Percentiles rank a stretch among this genome's conserved stretches.
Evolutionary conservation across 2,113 vertebrate species (phyloP).

Genomic region (Ancistrus triradiatus): DNA sequence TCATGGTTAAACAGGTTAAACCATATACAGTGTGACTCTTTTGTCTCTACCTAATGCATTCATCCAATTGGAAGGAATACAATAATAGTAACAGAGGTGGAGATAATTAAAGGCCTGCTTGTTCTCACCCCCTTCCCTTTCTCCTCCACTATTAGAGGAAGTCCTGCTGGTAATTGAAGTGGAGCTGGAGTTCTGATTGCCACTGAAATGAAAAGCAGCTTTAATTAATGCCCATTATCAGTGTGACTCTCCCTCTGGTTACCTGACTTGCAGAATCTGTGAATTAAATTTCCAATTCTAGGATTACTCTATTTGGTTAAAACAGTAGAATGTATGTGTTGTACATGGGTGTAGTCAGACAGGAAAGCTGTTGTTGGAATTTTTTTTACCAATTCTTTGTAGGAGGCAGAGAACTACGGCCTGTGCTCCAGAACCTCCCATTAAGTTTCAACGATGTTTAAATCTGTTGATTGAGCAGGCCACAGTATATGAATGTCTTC

Average conservation of each 20-base stretch:
- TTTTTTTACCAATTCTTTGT: no score
- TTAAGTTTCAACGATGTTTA: no score
- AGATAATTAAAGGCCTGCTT: slow-evolving; percentile 1
- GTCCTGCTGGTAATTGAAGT: slow-evolving; percentile 65
- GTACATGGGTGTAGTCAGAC: no score
- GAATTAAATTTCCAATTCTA: slow-evolving; percentile 17
- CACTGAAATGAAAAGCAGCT: slow-evolving; percentile 57
- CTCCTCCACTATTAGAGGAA: slow-evolving; percentile 44
- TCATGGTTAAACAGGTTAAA: neutral
- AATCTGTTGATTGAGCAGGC: no score
- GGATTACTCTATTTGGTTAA: slow-evolving; percentile 1
- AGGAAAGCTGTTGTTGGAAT: no score
- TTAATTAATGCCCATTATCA: slow-evolving; percentile 65
- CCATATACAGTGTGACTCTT: neutral
- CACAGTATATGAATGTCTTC: no score
- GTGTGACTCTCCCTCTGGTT: slow-evolving; percentile 44
- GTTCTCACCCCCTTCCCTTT: slow-evolving; percentile 23
- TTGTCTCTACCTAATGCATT: neutral
- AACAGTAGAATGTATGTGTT: no score
- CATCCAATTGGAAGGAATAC: slow-evolving; percentile 12
- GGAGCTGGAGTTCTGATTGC: slow-evolving; percentile 58
- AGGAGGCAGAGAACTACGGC: no score
- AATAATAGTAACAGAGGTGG: slow-evolving; percentile 17
- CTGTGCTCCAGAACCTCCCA: no score
- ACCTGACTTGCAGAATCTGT: slow-evolving; percentile 36